Base-by-base conservation (phyloP, 92 coral and sea anemone species). In the Micromussa lordhowensis region DNA sequence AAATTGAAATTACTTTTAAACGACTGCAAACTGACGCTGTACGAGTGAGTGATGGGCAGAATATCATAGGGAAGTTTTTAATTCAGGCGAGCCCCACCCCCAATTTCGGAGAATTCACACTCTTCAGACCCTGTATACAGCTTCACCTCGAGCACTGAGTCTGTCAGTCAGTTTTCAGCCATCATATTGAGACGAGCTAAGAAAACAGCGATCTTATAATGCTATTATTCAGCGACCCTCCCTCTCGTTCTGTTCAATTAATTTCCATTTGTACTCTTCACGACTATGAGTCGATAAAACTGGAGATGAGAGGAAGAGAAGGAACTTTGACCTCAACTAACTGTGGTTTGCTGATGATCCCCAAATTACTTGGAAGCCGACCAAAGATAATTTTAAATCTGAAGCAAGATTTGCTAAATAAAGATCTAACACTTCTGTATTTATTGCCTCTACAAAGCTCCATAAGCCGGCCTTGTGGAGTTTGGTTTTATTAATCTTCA, bases 311-410 rank as follows among this genome's bases (percentile, higher is more conserved):
- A 14, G 34, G 71, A 11, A 31, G 32, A 26, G 10, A 44, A 1
- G 30, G 53, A 73, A 35, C 78, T 73, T 73, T 17, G 78, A 73
- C 78, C 78, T 34, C 78, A 35, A 73, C 11, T 28, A 66, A 26
- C 31, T 10, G 71, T 66, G 30, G 12, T 72, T 34, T 72, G 44
- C 48, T 48, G 44, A 72, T 49, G 48, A 30, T 34, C 17, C 32
- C 26, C 32, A 73, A 35, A 73, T 35, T 31, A 32, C n/a, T 73
- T 73, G 78, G 78, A 73, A 73, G 78, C 26, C 26, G 78, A 35
- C 49, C 78, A 73, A 73, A 22, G 22, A 73, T 35, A 73, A 73
- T 73, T 0, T 15, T 5, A 34, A 73, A 73, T 22, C 16, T 36
- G 49, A 32, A 36, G 51, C 44, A 73, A 24, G 18, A 36, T 72